Evolutionary conservation across 1,140 invertebrate species (phyloP).

Genomic region (Drosophila tani): DNA sequence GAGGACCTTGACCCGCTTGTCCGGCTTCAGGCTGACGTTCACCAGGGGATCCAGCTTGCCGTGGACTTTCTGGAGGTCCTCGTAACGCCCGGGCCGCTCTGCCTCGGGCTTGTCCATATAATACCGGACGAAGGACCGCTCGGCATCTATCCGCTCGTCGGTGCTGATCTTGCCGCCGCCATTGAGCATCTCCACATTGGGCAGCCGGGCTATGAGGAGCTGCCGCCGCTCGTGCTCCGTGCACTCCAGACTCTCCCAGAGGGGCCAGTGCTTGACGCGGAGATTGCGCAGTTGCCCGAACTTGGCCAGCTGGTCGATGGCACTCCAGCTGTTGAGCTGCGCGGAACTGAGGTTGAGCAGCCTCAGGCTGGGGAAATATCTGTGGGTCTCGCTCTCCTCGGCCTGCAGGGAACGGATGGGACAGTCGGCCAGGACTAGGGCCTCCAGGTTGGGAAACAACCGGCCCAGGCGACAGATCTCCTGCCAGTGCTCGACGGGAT

Average conservation of each 20-base stretch:
- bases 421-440: conserved; percentile 94
- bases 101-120: conserved; percentile 94
- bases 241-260: conserved; percentile 91
- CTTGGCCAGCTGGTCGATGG: conserved; percentile 92
- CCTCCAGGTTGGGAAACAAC: conserved; percentile 93
- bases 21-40: conserved; percentile 93
- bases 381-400: conserved; percentile 82
- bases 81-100: conserved; percentile 92
- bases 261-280: conserved; percentile 90
- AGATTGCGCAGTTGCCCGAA: conserved; percentile 94
- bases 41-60: conserved; percentile 95
- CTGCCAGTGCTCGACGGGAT: conserved; percentile 92
- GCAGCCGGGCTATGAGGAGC: conserved; percentile 93
- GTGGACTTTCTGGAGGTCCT: conserved; percentile 90
- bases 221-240: conserved; percentile 94
- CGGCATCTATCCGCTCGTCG: conserved; percentile 95
- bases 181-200: conserved; percentile 94
- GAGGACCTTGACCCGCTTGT: conserved; percentile 93
- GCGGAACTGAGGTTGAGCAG: conserved; percentile 94
- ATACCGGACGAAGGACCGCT: conserved; percentile 95
- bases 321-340: conserved; percentile 92
- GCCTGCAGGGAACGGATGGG: conserved; percentile 85
- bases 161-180: conserved; percentile 93
- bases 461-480: conserved; percentile 93
- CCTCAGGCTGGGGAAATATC: conserved; percentile 87